phyloP scores from a whole-genome alignment of 2,113 vertebrate genomes.

The Pipa parva region DNA sequence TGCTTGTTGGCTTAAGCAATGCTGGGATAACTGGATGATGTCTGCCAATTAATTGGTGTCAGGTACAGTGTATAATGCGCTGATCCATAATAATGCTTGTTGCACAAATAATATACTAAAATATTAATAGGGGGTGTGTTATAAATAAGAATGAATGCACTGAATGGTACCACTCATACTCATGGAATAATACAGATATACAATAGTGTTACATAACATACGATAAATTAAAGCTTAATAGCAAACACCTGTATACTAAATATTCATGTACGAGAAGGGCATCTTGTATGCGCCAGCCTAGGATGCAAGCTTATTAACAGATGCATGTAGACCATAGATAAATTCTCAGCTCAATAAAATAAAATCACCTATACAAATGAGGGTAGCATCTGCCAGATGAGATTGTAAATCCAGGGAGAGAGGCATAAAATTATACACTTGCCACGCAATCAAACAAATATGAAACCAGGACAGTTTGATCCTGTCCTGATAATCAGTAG shows the following conservation, averaged over 20 bases:
- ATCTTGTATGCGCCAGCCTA: no score
- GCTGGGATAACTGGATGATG: background rate
- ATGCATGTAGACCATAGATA: background rate
- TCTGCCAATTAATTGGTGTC: background rate
- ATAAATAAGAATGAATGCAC: no score
- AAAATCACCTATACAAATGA: conserved; percentile 9
- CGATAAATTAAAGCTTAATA: no score
- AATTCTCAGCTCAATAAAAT: background rate
- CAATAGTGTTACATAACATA: conserved; percentile 17
- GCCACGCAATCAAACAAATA: background rate
- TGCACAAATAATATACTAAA: background rate
- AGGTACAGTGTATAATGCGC: background rate
- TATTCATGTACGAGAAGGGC: no score
- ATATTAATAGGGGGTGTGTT: background rate
- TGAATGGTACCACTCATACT: no score
- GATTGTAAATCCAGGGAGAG: conserved; percentile 16
- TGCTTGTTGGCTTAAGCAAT: background rate
- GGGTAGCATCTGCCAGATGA: conserved; percentile 31
- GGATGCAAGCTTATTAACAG: background rate
- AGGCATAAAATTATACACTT: conserved; percentile 8
- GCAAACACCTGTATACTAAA: no score
- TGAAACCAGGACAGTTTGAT: background rate
- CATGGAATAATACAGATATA: conserved; percentile 30
- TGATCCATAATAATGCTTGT: no score
- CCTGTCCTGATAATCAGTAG: background rate